Percentiles rank a stretch among this genome's conserved stretches.
Conservation (phyloP, 2,797 vertebrate genomes). For the Cephalopachus bancanus region DNA sequence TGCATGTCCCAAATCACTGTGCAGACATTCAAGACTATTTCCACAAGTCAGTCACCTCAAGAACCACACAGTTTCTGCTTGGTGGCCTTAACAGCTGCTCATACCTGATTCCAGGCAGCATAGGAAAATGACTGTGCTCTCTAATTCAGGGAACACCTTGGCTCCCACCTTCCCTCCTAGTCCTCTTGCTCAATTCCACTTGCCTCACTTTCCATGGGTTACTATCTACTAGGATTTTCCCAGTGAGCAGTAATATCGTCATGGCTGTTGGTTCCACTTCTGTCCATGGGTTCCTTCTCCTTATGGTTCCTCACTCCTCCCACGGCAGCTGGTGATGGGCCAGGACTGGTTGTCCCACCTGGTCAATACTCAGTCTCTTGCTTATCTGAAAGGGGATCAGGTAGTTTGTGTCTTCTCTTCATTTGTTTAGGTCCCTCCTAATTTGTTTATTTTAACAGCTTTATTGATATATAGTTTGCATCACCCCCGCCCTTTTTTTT, state of each 20-base stretch:
- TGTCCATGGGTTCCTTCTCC: not conserved
- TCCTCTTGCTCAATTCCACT: conserved; percentile 7
- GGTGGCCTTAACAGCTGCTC: not conserved
- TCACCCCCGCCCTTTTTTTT: too few species aligned
- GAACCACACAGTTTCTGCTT: not conserved
- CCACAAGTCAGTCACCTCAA: not conserved
- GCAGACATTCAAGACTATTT: not conserved
- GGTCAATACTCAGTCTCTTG: not conserved
- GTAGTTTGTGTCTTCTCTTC: not conserved
- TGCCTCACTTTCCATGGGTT: conserved; percentile 26
- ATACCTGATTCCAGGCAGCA: not conserved
- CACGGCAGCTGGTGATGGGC: not conserved
- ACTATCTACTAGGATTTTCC: not conserved
- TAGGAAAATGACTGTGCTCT: not conserved
- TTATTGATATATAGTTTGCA: not conserved
- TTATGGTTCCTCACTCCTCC: not conserved
- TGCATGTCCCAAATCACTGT: not conserved
- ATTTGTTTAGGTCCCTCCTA: not conserved
- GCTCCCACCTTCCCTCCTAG: not conserved
- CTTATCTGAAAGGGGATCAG: not conserved
- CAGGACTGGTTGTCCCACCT: not conserved
- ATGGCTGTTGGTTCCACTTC: not conserved
- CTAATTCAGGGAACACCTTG: not conserved
- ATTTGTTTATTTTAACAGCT: conserved; percentile 12
- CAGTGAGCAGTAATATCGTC: not conserved